These are phyloP conservation scores for Arion vulgaris DNA, from an alignment of 1,140 invertebrate species.

Conservation along the genomic window DNA sequence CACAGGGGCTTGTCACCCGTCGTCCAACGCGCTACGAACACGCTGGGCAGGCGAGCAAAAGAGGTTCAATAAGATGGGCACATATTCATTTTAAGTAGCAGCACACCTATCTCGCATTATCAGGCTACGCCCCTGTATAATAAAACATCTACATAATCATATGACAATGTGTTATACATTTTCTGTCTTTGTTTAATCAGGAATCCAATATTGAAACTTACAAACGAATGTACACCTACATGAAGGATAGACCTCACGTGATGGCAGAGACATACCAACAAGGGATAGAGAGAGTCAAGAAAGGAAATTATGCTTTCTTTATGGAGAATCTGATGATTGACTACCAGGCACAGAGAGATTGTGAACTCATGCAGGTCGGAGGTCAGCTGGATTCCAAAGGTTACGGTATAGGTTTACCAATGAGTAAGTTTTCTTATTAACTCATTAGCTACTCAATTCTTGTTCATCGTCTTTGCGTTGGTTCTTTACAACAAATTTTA, in stretches of 20 bases:
- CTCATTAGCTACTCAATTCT: too few relatives aligned
- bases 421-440: constrained; percentile 64
- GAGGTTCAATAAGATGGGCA: too few relatives aligned
- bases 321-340: constrained; percentile 97
- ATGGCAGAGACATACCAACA: constrained; percentile 59
- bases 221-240: constrained; percentile 96
- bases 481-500: too few relatives aligned
- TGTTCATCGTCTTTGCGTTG: too few relatives aligned
- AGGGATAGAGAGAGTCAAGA: constrained; percentile 62
- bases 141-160: too few relatives aligned
- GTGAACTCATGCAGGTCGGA: constrained; percentile 97
- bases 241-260: constrained; percentile 75
- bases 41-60: too few relatives aligned
- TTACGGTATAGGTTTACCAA: constrained; percentile 78
- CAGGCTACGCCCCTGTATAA: too few relatives aligned
- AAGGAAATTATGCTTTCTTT: constrained; percentile 95
- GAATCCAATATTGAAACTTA: constrained; percentile 92
- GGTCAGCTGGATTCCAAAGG: constrained; percentile 93
- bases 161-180: too few relatives aligned
- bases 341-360: constrained; percentile 92
- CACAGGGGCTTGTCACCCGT: too few relatives aligned
- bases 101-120: too few relatives aligned
- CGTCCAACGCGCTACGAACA: too few relatives aligned
- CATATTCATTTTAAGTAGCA: too few relatives aligned
- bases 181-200: constrained; percentile 73